Evolutionary conservation across 2,888 invertebrate species (phyloP), one percentile per base, ranked within the genome.

Genomic region (Caenorhabditis sp.): DNA sequence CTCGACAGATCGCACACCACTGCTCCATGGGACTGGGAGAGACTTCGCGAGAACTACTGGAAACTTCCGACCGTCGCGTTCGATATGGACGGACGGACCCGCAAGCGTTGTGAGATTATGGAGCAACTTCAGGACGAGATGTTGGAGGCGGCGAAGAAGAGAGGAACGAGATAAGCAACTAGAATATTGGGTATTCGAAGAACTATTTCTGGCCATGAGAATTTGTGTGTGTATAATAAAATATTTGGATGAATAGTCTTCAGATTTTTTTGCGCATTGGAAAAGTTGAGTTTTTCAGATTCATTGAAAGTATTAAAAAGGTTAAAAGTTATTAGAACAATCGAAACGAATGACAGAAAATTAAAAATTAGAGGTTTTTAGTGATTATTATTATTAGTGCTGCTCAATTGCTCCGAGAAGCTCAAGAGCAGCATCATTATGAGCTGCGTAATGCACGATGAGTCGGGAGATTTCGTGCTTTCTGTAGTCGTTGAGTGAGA

Each of bases 121-220:
- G 91, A 91, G 69, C 69, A 82, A 61, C 89, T 82, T 41, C 89
- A 91, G 72, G 90, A 90, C 61, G 86, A 91, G 77, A 91, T 91
- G 90, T 38, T 90, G 41, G 89, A 90, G 47, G 91, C 91, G 16
- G 91, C 91, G 22, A 90, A 89, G 87, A 88, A 90, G 79, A 76
- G 86, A 61, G 87, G 87, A 72, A 87, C 87, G 22, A 73, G 87
- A 26, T 85, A 80, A 69, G n/a, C 4, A 28, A 31, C 3, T 54
- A 74, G 44, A 56, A 41, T 14, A 28, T 22, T 31, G 49, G 35
- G 54, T 51, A 19, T 63, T 54, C 49, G 49, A 49, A 49, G 5
- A n/a, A n/a, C 8, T 54, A n/a, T 47, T n/a, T 47, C 19, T 47
- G 19, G n/a, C 47, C 47, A 47, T 47, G 47, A 47, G 14, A 12